Evolutionary conservation across 2,113 vertebrate genomes (phyloP), one percentile per base, ranked within the genome.

Genomic region (Nibea albiflora): DNA sequence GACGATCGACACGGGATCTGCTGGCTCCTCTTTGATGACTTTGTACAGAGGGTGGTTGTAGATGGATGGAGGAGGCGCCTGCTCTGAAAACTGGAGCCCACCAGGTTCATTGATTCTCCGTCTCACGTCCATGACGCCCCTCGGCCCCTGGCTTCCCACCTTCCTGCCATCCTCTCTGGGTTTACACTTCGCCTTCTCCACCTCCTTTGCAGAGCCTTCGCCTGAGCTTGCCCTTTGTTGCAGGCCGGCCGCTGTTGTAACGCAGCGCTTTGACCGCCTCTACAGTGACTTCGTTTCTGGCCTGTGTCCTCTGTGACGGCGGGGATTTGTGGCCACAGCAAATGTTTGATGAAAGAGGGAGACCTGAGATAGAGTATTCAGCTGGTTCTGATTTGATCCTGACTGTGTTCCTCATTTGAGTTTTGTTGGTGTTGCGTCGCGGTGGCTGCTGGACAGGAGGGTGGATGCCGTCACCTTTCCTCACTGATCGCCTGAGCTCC

Each of bases 11-110:
- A 96, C 71, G 0, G 94, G 94, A 1, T 96, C 95, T 19, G 92
- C 90, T 5, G 95, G 95, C 80, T 96, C 95, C 68, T 95, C 92
- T 88, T 96, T 96, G 76, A 96, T 95, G 35, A 93, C 91, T 89
- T 87, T 95, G 69, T 95, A 95, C 49, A 95, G 80, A 56, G 93
- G 89, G 71, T 95, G 92, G 77, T 20, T 89, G 67, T 92, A 92
- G 78, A 93, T 87, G 39, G 92, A 89, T 0, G 90, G 75, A 14
- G 86, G 80, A 26, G 91, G 74, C 12, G 68, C n/a, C 4, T 84
- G 58, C 24, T 90, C 89, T 31, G 91, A 47, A 15, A 87, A 81
- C 68, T 57, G 87, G 31, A 85, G 69, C 64, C 66, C 80, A 22
- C 28, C 72, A 14, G 81, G 26, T 66, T 82, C 73, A 57, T 75